These are phyloP conservation scores for Drosophila repleta DNA, from an alignment of 1,140 invertebrate genomes.

Conservation along the genomic window DNA sequence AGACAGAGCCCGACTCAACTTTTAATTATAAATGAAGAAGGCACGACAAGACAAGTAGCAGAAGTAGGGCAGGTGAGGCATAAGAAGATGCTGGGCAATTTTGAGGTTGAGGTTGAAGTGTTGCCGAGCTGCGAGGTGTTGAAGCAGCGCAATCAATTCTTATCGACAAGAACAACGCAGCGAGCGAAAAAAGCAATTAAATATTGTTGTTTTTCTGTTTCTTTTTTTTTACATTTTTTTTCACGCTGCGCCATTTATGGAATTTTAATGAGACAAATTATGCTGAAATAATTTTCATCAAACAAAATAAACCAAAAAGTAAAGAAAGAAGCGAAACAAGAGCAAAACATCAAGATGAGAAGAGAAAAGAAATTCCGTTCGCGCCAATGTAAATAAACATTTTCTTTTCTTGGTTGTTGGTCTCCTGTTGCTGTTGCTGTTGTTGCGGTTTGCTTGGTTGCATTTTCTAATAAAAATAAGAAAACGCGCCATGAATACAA, in stretches of 20 bases:
- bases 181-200: slow-evolving; percentile 42
- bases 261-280: slow-evolving; percentile 74
- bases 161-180: slow-evolving; percentile 31
- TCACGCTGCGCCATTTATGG: slow-evolving; percentile 46
- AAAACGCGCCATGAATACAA: slow-evolving; percentile 51
- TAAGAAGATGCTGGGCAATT: too few relatives aligned
- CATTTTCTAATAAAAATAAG: slow-evolving; percentile 47
- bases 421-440: slow-evolving; percentile 12
- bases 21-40: slow-evolving; percentile 28
- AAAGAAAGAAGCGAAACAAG: slow-evolving; percentile 1
- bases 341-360: slow-evolving; percentile 24
- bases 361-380: slow-evolving; percentile 30
- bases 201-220: slow-evolving; percentile 23
- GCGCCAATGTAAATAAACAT: slow-evolving; percentile 57
- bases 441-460: slow-evolving; percentile 37
- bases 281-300: slow-evolving; percentile 47
- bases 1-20: slow-evolving; percentile 29
- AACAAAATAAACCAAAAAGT: slow-evolving; percentile 11
- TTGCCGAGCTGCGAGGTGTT: slow-evolving; percentile 18
- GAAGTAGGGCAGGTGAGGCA: too few relatives aligned
- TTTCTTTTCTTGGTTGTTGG: slow-evolving; percentile 31
- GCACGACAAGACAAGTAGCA: not conserved
- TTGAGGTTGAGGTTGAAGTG: not conserved
- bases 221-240: not conserved
- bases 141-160: slow-evolving; percentile 35